phyloP scores from a whole-genome alignment of 1,140 invertebrate genomes.

The Drosophila tsacasi region DNA sequence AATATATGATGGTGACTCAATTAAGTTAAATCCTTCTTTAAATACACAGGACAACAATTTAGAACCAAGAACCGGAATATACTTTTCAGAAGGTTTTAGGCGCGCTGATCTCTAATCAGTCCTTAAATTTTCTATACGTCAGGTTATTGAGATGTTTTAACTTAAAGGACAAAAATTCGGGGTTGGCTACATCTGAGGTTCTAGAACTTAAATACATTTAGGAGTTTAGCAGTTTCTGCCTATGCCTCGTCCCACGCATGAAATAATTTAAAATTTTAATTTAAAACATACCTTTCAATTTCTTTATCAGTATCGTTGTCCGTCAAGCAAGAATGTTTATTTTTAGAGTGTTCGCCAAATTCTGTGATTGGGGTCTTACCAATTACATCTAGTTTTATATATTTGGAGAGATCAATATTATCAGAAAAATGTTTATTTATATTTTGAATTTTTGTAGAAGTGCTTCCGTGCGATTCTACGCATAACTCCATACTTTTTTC shows the following conservation, averaged over 20 bases:
- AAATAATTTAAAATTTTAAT: slow-evolving; percentile 1
- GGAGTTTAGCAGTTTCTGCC: neutral
- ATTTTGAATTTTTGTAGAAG: neutral
- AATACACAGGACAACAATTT: no score
- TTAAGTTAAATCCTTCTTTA: no score
- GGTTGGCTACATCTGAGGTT: no score
- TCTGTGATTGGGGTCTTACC: slow-evolving; percentile 11
- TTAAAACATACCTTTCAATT: slow-evolving; percentile 64
- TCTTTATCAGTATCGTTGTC: slow-evolving; percentile 67
- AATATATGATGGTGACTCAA: no score
- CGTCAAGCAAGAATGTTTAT: slow-evolving; percentile 8
- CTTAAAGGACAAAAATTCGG: no score
- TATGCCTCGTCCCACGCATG: neutral
- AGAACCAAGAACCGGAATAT: no score
- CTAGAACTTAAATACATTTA: no score
- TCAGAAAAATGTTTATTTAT: slow-evolving; percentile 50
- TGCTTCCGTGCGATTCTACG: neutral
- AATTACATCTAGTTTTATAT: slow-evolving; percentile 63
- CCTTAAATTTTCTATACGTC: no score
- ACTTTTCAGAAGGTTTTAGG: no score
- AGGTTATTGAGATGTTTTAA: no score
- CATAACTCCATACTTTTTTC: neutral
- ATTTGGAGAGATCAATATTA: slow-evolving; percentile 63
- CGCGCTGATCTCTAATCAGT: no score
- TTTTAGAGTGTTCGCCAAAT: slow-evolving; percentile 16